phyloP scores from a whole-genome alignment of 2,797 vertebrate genomes.

The Crenichthys baileyi region DNA sequence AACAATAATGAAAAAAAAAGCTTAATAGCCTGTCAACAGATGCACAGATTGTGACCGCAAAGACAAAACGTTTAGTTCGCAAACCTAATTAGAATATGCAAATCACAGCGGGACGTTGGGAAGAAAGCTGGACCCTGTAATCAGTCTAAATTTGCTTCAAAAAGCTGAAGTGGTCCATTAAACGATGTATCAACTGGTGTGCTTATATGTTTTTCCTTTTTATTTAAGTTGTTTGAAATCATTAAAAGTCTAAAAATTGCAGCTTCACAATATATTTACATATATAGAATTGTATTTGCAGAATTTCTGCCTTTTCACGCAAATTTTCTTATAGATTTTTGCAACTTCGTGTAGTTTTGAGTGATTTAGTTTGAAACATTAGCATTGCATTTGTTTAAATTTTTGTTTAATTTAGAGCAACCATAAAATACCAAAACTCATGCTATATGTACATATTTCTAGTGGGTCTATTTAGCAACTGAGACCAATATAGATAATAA shows the following conservation, averaged over 20 bases:
- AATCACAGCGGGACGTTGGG: constrained; percentile 56
- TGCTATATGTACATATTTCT: background rate
- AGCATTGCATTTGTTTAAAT: background rate
- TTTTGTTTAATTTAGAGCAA: background rate
- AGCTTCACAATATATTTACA: background rate
- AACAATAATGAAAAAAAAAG: constrained; percentile 6
- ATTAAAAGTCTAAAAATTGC: background rate
- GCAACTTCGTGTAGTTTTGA: background rate
- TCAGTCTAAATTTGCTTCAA: constrained; percentile 19
- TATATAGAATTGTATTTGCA: background rate
- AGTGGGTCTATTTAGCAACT: background rate
- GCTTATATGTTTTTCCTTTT: background rate
- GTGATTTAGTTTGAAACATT: background rate
- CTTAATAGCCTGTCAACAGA: constrained; percentile 69
- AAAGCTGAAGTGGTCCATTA: background rate
- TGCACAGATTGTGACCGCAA: constrained; percentile 51
- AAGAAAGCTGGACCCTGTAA: constrained; percentile 43
- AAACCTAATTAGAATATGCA: constrained; percentile 78
- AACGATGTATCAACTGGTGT: background rate
- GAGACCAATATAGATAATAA: background rate
- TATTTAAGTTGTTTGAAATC: background rate
- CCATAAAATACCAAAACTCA: too few relatives aligned
- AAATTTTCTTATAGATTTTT: background rate
- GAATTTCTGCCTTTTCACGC: background rate
- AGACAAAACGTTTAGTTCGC: constrained; percentile 65